These are phyloP conservation scores for Sakesphorus luctuosus DNA, from an alignment of 2,113 vertebrate species.

Conservation along the genomic window DNA sequence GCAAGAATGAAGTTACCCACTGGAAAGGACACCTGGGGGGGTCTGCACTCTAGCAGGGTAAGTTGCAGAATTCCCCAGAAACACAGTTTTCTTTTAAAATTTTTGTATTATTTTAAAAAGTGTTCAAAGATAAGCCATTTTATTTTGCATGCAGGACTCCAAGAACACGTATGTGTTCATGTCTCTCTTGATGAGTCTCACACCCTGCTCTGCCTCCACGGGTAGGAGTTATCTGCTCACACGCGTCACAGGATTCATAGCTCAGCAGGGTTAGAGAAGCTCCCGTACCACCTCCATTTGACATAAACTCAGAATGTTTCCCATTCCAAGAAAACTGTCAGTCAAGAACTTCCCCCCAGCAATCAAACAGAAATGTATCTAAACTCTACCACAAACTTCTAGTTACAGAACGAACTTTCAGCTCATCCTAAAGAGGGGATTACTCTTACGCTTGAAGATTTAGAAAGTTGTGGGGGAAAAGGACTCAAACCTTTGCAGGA, in stretches of 20 bases:
- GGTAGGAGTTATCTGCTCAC: not conserved
- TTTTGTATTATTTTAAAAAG: not conserved
- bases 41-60: not conserved
- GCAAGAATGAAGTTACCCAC: not conserved
- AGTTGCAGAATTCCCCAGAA: not conserved
- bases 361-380: not conserved
- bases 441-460: not conserved
- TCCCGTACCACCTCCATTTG: not conserved
- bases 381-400: not conserved
- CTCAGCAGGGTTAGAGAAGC: not conserved
- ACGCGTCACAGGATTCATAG: not conserved
- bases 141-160: not conserved
- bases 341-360: not conserved
- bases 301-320: not conserved
- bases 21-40: not conserved
- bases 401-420: not conserved
- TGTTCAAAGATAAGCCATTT: not conserved
- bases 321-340: not conserved
- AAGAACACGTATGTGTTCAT: fast-evolving
- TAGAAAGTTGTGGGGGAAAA: not conserved
- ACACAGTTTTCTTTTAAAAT: not conserved
- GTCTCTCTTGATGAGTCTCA: not conserved
- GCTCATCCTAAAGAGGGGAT: not conserved
- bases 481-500: not conserved
- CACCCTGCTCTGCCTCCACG: not conserved